phyloP scores from a whole-genome alignment of 2,888 invertebrate species.

The Phragmatobia fuliginosa region DNA sequence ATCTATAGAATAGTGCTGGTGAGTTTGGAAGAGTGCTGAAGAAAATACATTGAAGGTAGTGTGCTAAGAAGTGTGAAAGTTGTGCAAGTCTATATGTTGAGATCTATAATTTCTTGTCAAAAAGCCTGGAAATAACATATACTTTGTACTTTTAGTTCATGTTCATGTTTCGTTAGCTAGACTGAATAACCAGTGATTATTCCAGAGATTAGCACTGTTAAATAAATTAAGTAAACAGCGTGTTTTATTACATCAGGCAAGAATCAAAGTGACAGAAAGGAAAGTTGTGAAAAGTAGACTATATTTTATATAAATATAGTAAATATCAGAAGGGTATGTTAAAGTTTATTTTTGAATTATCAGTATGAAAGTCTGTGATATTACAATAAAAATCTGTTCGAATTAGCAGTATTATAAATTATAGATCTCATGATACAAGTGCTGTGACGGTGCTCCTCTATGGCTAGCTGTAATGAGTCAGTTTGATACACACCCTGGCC shows the following conservation, averaged over 20 bases:
- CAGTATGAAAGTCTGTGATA: not conserved
- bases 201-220: not conserved
- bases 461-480: conserved; percentile 79
- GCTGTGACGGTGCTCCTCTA: conserved; percentile 83
- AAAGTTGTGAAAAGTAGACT: too few species aligned
- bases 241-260: too few species aligned
- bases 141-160: not conserved
- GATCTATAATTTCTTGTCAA: conserved; percentile 72
- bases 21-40: conserved; percentile 74
- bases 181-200: not conserved
- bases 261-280: too few species aligned
- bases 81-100: conserved; percentile 80
- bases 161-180: not conserved
- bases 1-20: conserved; percentile 69
- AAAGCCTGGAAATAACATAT: too few species aligned
- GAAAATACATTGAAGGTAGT: conserved; percentile 80
- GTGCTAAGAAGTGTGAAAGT: conserved; percentile 83
- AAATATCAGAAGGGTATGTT: not conserved
- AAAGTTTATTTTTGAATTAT: not conserved
- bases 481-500: conserved; percentile 94
- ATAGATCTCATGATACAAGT: conserved; percentile 79
- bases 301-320: too few species aligned
- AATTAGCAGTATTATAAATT: conserved; percentile 51
- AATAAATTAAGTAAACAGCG: not conserved
- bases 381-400: not conserved